Percentiles rank a stretch among this genome's conserved stretches.
phyloP scores from a whole-genome alignment of 1,140 invertebrate species.

The Drosophila subobscura region DNA sequence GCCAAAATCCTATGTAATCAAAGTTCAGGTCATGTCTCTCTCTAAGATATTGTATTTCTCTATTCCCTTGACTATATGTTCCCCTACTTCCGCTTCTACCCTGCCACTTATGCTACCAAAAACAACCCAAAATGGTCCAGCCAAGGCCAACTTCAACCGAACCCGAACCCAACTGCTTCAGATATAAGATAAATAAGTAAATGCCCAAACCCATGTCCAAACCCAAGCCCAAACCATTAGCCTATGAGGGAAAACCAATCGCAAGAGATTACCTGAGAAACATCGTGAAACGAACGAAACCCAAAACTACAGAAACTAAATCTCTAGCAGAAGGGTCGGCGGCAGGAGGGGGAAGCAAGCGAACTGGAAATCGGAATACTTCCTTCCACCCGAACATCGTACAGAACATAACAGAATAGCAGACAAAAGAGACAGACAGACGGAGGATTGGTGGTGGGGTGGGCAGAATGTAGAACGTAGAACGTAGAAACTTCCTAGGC shows the following conservation, averaged over 20 bases:
- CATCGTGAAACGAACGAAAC: constrained; percentile 53
- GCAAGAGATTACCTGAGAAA: constrained; percentile 57
- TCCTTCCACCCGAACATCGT: constrained; percentile 6
- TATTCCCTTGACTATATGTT: constrained; percentile 38
- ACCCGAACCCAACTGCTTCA: constrained; percentile 51
- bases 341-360: constrained; percentile 15
- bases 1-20: constrained; percentile 13
- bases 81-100: constrained; percentile 5
- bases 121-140: constrained; percentile 36
- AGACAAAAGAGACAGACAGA: constrained; percentile 4
- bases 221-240: constrained; percentile 19
- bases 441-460: constrained; percentile 1
- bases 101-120: constrained; percentile 39
- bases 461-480: constrained; percentile 41
- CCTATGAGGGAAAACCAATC: constrained; percentile 62
- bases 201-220: constrained; percentile 24
- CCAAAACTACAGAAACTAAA: constrained; percentile 56
- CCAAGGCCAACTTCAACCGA: constrained; percentile 36
- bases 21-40: constrained; percentile 7
- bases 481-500: constrained; percentile 48
- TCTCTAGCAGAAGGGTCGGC: constrained; percentile 14
- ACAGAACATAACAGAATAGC: neutral
- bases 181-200: constrained; percentile 52
- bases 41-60: constrained; percentile 19
- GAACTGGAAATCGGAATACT: constrained; percentile 29